A percentile compares a stretch with the other conserved stretches of the same genome.
Conservation (phyloP, 1,140 invertebrate species). For the Zophobas atratus region DNA sequence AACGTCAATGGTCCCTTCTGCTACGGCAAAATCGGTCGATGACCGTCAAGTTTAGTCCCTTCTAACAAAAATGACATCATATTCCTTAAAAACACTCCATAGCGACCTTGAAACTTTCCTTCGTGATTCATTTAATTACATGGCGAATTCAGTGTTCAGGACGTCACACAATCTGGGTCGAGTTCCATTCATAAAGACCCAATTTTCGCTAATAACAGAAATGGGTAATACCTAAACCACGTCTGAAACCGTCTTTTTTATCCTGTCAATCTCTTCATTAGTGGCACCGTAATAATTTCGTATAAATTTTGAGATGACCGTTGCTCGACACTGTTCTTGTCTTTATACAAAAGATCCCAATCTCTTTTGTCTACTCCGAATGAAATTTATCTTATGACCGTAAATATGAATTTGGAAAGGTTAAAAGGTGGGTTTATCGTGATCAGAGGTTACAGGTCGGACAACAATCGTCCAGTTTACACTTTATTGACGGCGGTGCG, state of each 20-base stretch:
- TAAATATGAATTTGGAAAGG: conserved; percentile 43
- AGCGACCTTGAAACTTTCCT: not conserved
- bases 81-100: too few relatives aligned
- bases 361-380: conserved; percentile 2
- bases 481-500: conserved; percentile 18
- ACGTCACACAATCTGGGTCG: conserved; percentile 5
- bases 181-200: not conserved
- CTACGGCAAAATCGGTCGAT: too few relatives aligned
- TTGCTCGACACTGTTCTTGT: conserved; percentile 7
- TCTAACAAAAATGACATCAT: too few relatives aligned
- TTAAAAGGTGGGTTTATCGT: conserved; percentile 39
- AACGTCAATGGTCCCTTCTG: too few relatives aligned
- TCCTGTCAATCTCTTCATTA: conserved; percentile 26
- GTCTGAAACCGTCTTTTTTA: conserved; percentile 11
- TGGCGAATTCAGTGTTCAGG: not conserved
- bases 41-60: too few relatives aligned
- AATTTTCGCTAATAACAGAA: conserved; percentile 13
- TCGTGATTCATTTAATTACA: not conserved
- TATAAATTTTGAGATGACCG: conserved; percentile 9
- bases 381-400: conserved; percentile 31
- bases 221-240: conserved; percentile 2
- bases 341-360: conserved; percentile 3
- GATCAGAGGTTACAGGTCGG: conserved; percentile 36
- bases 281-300: conserved; percentile 8
- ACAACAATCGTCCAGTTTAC: conserved; percentile 32